A percentile compares a stretch with the other conserved stretches of the same genome.
phyloP scores from a whole-genome alignment of 2,797 vertebrate species.

The Brachymystax lenok region DNA sequence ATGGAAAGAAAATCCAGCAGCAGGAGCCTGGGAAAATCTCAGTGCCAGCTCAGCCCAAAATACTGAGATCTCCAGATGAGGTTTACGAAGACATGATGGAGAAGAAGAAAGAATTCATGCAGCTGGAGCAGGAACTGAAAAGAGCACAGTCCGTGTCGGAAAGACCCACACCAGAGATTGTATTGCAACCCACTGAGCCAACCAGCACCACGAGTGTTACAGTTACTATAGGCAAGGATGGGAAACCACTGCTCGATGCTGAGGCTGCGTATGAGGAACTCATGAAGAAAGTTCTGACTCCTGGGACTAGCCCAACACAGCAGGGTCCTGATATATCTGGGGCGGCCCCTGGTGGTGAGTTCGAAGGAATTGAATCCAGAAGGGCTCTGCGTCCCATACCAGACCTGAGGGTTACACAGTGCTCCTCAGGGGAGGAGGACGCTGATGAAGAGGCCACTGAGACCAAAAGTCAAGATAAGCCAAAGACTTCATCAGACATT shows the following conservation, averaged over 20 bases:
- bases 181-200: constrained; percentile 83
- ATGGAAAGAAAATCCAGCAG: constrained; percentile 77
- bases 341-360: constrained; percentile 57
- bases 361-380: constrained; percentile 68
- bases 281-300: constrained; percentile 87
- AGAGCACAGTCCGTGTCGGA: constrained; percentile 78
- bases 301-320: constrained; percentile 87
- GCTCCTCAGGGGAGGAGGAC: constrained; percentile 92
- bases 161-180: constrained; percentile 81
- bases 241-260: constrained; percentile 88
- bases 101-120: constrained; percentile 82
- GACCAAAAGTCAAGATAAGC: constrained; percentile 73
- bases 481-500: constrained; percentile 46
- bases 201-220: constrained; percentile 74
- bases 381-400: constrained; percentile 88
- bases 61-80: constrained; percentile 83
- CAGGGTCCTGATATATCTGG: constrained; percentile 64
- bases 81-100: constrained; percentile 89
- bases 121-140: constrained; percentile 85
- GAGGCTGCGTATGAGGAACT: constrained; percentile 92
- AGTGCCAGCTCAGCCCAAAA: constrained; percentile 81
- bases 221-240: constrained; percentile 79
- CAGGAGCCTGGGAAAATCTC: constrained; percentile 77
- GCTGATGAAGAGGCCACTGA: constrained; percentile 87
- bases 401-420: constrained; percentile 96